These are phyloP conservation scores for Chinchilla lanigera DNA, from an alignment of 2,113 vertebrate genomes.

Conservation along the genomic window DNA sequence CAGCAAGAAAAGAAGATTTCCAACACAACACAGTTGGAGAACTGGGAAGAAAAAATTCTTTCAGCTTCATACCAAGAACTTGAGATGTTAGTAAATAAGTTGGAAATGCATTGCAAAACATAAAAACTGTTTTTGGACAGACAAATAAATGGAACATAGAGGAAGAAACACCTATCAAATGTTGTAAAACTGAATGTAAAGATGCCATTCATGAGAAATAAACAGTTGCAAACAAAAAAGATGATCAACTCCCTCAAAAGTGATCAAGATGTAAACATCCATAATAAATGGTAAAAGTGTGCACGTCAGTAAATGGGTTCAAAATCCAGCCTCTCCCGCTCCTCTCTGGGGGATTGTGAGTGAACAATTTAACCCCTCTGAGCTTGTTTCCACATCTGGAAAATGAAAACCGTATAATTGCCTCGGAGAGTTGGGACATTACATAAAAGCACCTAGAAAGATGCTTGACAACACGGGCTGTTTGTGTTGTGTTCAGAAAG, in stretches of 20 bases:
- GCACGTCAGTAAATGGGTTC: background rate
- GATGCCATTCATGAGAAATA: background rate
- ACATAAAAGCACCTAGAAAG: background rate
- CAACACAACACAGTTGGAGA: background rate
- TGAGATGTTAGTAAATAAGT: background rate
- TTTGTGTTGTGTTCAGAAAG: background rate
- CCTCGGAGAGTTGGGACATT: background rate
- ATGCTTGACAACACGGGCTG: background rate
- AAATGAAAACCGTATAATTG: conserved; percentile 1
- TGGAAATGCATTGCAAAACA: background rate
- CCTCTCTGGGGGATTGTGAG: background rate
- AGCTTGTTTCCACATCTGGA: conserved; percentile 35
- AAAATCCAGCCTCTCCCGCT: background rate
- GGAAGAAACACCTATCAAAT: background rate
- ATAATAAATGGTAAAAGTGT: background rate
- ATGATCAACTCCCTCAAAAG: background rate
- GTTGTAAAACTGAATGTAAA: background rate
- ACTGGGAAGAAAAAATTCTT: background rate
- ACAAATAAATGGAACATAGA: background rate
- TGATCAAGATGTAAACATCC: background rate
- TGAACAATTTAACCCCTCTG: background rate
- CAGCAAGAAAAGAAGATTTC: background rate
- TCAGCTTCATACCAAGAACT: conserved; percentile 6
- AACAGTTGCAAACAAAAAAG: conserved; percentile 16
- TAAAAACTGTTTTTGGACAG: background rate